Conservation (phyloP, 2,113 vertebrate genomes). For the Smithornis capensis region DNA sequence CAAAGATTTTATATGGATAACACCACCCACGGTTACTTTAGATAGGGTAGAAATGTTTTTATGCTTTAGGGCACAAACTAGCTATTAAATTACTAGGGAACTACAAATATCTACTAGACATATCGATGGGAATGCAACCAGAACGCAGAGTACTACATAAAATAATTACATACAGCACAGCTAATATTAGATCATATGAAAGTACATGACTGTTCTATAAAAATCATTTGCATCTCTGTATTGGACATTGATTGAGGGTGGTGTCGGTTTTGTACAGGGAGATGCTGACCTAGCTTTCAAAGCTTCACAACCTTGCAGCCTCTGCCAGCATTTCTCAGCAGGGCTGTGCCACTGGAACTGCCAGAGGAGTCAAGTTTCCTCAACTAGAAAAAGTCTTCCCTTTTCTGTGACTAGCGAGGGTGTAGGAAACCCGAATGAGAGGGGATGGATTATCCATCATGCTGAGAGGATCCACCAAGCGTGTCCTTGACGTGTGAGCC, state of each 20-base stretch:
- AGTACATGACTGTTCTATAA: conserved; percentile 53
- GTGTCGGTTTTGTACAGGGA: neutral
- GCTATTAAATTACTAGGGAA: conserved; percentile 69
- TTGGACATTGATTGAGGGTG: neutral
- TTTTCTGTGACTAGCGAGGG: neutral
- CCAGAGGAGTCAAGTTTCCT: neutral
- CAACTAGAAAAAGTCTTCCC: neutral
- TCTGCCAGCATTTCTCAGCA: neutral
- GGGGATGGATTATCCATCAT: neutral
- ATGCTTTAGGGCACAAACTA: conserved; percentile 67
- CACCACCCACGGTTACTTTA: conserved; percentile 70
- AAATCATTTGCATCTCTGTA: conserved; percentile 12
- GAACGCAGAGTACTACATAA: conserved; percentile 63
- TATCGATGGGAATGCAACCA: conserved; percentile 58
- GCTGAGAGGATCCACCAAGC: neutral
- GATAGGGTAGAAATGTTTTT: conserved; percentile 69
- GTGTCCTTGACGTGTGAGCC: conserved; percentile 53
- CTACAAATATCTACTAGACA: conserved; percentile 70
- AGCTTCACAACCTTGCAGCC: neutral
- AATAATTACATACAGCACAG: conserved; percentile 62
- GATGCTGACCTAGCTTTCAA: neutral
- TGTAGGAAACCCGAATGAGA: neutral
- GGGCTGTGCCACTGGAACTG: neutral
- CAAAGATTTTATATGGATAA: conserved; percentile 70
- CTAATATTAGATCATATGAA: conserved; percentile 66